Base-by-base conservation (phyloP, 2,797 vertebrate genomes). In the Paratrypauchen microcephalus region DNA sequence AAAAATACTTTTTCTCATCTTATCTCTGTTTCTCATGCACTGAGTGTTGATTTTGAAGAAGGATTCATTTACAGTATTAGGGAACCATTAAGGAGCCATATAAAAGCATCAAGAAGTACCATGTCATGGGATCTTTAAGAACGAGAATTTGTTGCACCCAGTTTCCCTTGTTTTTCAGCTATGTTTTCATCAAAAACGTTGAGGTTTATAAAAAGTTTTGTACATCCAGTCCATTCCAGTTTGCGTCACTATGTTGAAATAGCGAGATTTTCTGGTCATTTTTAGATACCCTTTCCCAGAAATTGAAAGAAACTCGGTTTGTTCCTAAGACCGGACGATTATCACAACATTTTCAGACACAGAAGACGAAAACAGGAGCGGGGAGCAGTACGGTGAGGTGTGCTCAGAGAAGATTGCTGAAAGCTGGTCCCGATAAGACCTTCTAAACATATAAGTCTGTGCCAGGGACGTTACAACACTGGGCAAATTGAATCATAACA, bases 361-460 rank as follows among this genome's bases (percentile, higher is more conserved):
- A 76, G 73, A 66, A 59, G 77, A 70, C 69, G 62, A 48, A 82
- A 84, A 77, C 76, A 85, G 83, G 82, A 58, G 81, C 81, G 76
- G 66, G 86, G 80, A 73, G 26, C 60, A 70, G 83, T 54, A 70
- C 45, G 69, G 75, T 72, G 84, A 78, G 68, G 77, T 74, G 69
- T 74, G 75, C 70, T 61, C 55, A 72, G 52, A 66, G 83, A 77
- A 85, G 78, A 86, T 79, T 82, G 81, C 80, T 81, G 72, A 89
- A 83, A 82, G 87, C 75, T 83, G 74, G 71, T 76, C 72, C 74
- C 75, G 89, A 93, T 89, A 91, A 91, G 87, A 73, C 79, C 72
- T 36, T 83, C 66, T 63, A 62, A 83, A 88, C 67, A 52, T 72
- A 71, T 67, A 79, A 72, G 81, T 81, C 85, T 83, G 82, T 87